Evolutionary conservation across 1,140 invertebrate genomes (phyloP), one percentile per base, ranked within the genome.

Genomic region (Drosophila watanabei): DNA sequence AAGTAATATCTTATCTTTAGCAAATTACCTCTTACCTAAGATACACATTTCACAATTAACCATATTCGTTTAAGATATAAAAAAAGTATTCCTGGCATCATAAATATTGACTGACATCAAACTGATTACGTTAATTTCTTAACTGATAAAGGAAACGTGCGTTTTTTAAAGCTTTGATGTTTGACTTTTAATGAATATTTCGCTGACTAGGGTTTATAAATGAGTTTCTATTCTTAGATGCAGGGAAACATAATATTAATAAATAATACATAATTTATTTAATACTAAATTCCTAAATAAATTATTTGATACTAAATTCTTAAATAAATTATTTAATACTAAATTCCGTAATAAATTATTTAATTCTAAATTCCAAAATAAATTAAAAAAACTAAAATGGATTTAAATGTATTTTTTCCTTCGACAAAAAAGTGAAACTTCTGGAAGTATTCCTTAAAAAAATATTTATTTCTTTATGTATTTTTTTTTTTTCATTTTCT

Each of bases 101-200:
- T 39, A 71, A 46, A 72, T 68, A 46, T 52, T 71, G 35, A 71
- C 66, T 41, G 52, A 54, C 62, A 60, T 72, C 33, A 41, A 18
- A 35, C 58, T 41, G 68, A 69, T 30, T 68, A 37, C 37, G 24
- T 20, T 52, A 35, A 59, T 33, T 51, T 49, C 43, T 24, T 13
- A 10, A 43, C 69, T 51, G 70, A 72, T 73, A 73, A 73, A 24
- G 35, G 58, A 49, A 45, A 51, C 52, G 70, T 72, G 54, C 32
- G 46, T 18, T n/a, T 58, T 58, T 58, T 28, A 20, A 49, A 48
- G 39, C 5, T 41, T 70, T 56, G 14, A 48, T 52, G 59, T 30
- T 70, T 16, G 30, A 20, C 7, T 61, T 41, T 60, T 24, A 43
- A 70, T 35, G 28, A 14, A 56, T 43, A 41, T 41, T n/a, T 57